Evolutionary conservation across 2,888 invertebrate species (phyloP).

Genomic region (Agrochola lota): DNA sequence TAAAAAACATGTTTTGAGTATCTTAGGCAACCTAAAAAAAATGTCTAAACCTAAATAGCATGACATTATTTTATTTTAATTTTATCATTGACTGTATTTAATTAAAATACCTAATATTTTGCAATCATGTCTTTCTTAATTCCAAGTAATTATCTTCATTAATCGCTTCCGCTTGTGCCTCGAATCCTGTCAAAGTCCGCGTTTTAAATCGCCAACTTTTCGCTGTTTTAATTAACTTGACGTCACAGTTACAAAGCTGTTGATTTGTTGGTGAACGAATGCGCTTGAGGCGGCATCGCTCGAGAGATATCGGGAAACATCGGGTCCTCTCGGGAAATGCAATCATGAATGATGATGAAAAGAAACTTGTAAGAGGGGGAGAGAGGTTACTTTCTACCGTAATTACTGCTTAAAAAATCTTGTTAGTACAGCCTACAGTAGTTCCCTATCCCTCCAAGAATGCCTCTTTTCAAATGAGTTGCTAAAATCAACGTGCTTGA

Average conservation of each 20-base stretch:
- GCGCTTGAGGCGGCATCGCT: constrained; percentile 57
- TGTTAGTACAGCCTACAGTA: background rate
- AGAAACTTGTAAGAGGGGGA: background rate
- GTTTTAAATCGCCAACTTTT: constrained; percentile 87
- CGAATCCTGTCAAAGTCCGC: constrained; percentile 61
- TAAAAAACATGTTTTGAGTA: constrained; percentile 21
- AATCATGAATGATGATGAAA: too few species aligned
- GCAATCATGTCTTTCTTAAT: background rate
- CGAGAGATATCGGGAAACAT: constrained; percentile 39
- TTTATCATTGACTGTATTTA: background rate
- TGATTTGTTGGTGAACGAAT: constrained; percentile 77
- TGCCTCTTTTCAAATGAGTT: background rate
- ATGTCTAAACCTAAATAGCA: background rate
- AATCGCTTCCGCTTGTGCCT: constrained; percentile 47
- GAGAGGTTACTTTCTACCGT: background rate
- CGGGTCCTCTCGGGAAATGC: constrained; percentile 17
- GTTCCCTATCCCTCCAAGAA: background rate
- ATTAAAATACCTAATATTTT: background rate
- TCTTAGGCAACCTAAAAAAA: background rate
- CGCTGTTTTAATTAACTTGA: constrained; percentile 89
- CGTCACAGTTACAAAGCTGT: constrained; percentile 86
- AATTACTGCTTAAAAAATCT: background rate
- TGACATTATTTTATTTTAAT: background rate
- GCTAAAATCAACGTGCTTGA: background rate
- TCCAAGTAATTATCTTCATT: too few species aligned